These are phyloP conservation scores for Eciton burchellii DNA, from an alignment of 1,140 invertebrate species.

Conservation along the genomic window DNA sequence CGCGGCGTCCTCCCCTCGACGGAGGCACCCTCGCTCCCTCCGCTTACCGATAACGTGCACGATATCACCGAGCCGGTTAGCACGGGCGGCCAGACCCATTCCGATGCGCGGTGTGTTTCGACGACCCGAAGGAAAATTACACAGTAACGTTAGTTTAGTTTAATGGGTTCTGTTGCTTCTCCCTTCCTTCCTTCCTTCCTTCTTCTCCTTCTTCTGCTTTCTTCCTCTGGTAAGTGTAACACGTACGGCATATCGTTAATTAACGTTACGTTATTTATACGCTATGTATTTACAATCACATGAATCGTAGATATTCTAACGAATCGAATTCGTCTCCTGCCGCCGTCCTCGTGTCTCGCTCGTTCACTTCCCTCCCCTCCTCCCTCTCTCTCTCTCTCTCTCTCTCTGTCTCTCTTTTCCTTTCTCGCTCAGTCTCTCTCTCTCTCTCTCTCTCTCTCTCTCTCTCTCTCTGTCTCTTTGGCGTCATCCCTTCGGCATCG, in stretches of 20 bases:
- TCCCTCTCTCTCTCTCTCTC: slow-evolving; percentile 61
- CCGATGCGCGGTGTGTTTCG: slow-evolving; percentile 75
- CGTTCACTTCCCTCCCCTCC: slow-evolving; percentile 57
- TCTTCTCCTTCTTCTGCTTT: slow-evolving; percentile 74
- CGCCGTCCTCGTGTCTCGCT: slow-evolving; percentile 49
- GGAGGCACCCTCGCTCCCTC: not conserved
- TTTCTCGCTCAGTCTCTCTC: slow-evolving; percentile 6
- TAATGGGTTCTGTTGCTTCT: too few species aligned
- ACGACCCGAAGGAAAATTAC: slow-evolving; percentile 84
- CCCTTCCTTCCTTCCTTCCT: too few species aligned
- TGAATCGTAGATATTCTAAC: slow-evolving; percentile 84
- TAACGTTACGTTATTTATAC: slow-evolving; percentile 85
- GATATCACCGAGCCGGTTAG: slow-evolving; percentile 79
- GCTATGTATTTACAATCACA: slow-evolving; percentile 86
- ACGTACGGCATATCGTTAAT: slow-evolving; percentile 85
- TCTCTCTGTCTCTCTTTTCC: slow-evolving; percentile 47
- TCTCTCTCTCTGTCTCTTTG: not conserved
- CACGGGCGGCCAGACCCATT: slow-evolving; percentile 84
- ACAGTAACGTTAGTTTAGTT: slow-evolving; percentile 82
- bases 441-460: not conserved
- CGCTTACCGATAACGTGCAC: slow-evolving; percentile 12
- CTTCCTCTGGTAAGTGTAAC: too few species aligned
- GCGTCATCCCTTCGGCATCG: not conserved
- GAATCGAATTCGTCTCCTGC: slow-evolving; percentile 80
- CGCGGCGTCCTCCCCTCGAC: not conserved